Conservation (phyloP, 92 coral and sea anemone species). For the Palythoa grandis region DNA sequence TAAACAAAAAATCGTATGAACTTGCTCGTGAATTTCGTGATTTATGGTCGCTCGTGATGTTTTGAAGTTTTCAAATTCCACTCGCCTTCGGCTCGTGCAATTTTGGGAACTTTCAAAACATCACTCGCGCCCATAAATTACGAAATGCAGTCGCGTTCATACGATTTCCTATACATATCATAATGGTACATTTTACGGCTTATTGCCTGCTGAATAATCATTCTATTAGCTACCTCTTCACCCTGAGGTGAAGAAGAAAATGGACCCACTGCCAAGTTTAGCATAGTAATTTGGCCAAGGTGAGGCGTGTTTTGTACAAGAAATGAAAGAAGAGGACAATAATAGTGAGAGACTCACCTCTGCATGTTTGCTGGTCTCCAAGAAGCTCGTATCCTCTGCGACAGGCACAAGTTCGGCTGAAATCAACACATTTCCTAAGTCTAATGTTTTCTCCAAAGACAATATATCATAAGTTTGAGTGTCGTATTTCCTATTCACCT, state of each 20-base stretch:
- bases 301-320: not conserved
- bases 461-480: no score
- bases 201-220: not conserved
- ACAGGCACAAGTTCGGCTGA: conserved; percentile 88
- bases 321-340: not conserved
- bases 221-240: not conserved
- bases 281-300: not conserved
- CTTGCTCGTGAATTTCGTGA: no score
- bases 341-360: conserved; percentile 55
- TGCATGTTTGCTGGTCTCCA: conserved; percentile 72
- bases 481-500: no score
- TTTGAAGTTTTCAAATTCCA: no score
- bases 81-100: no score
- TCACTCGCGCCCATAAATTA: no score
- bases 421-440: not conserved
- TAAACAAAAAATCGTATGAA: no score
- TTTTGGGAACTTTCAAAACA: no score
- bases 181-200: not conserved
- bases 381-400: conserved; percentile 76
- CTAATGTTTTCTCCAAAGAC: not conserved
- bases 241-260: not conserved
- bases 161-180: no score
- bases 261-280: not conserved
- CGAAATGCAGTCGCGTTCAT: no score
- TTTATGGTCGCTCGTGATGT: no score